Percentiles rank a stretch among this genome's conserved stretches.
Conservation (phyloP, 64 coral and sea anemone genomes). For the Acropora yongei region DNA sequence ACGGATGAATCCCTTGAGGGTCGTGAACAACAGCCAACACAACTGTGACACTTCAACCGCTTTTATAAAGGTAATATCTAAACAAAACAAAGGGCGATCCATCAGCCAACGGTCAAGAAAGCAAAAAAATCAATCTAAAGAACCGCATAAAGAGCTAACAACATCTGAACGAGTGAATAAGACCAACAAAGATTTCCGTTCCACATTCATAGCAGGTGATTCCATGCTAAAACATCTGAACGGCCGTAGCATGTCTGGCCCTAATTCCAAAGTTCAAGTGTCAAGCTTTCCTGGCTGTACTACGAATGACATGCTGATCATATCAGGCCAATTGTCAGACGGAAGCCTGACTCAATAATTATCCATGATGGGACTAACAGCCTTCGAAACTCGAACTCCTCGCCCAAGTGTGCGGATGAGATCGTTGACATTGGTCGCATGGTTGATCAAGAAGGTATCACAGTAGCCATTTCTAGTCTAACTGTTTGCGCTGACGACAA, state of each 20-base stretch:
- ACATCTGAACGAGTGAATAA: background rate
- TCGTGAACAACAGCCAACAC: background rate
- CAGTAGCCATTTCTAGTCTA: constrained; percentile 37
- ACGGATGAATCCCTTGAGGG: too few relatives aligned
- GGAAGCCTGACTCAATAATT: constrained; percentile 54
- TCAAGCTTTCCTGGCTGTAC: constrained; percentile 38
- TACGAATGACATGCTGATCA: constrained; percentile 45
- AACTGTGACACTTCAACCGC: background rate
- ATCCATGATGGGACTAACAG: constrained; percentile 56
- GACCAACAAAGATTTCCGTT: background rate
- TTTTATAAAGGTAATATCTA: background rate
- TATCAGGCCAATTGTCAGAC: constrained; percentile 28
- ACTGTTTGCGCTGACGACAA: constrained; percentile 28
- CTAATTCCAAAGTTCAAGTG: constrained; percentile 14
- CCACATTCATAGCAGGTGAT: constrained; percentile 41
- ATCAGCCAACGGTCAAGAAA: background rate
- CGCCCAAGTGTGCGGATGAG: constrained; percentile 12
- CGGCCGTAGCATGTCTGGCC: constrained; percentile 7
- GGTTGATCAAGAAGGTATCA: constrained; percentile 26
- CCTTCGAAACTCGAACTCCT: constrained; percentile 12
- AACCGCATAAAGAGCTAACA: background rate
- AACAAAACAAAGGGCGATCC: background rate
- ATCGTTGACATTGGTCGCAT: constrained; percentile 12
- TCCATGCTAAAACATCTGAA: constrained; percentile 56
- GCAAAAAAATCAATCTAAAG: background rate